phyloP scores from a whole-genome alignment of 37 sponge, comb jelly and placozoan species.

The Halichondria panicea region DNA sequence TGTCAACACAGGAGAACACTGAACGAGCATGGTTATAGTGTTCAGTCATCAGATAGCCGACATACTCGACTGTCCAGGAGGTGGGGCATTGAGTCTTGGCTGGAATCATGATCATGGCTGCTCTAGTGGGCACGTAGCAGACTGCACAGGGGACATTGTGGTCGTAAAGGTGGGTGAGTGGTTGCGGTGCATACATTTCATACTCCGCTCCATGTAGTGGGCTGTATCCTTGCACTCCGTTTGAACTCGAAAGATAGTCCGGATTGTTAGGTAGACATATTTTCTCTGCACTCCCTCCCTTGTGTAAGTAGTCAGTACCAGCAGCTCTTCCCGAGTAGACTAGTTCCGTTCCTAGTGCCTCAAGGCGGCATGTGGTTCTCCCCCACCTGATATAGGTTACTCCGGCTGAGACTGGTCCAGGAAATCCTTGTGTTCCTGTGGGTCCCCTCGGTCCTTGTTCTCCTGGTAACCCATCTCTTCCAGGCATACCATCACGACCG shows the following conservation, averaged over 20 bases:
- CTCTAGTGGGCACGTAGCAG: conserved; percentile 20
- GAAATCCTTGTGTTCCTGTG: too few relatives aligned
- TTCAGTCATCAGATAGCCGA: conserved; percentile 47
- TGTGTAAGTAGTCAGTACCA: too few relatives aligned
- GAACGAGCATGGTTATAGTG: neutral
- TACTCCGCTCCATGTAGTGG: conserved; percentile 41
- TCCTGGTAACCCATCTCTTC: too few relatives aligned
- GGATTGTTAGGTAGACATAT: conserved; percentile 20
- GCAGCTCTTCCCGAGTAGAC: too few relatives aligned
- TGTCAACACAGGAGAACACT: conserved; percentile 44
- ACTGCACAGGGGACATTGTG: conserved; percentile 54
- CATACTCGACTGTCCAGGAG: conserved; percentile 45
- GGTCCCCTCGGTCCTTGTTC: too few relatives aligned
- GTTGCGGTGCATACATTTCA: conserved; percentile 6
- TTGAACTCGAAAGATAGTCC: conserved; percentile 11
- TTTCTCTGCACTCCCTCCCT: conserved; percentile 16
- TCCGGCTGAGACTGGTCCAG: too few relatives aligned
- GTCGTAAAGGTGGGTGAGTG: neutral
- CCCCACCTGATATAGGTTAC: too few relatives aligned
- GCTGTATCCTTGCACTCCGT: conserved; percentile 15
- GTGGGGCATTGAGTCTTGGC: conserved; percentile 23
- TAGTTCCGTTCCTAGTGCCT: too few relatives aligned
- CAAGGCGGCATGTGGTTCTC: neutral
- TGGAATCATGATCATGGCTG: conserved; percentile 34
- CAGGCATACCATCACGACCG: too few relatives aligned